Percentiles rank a stretch among this genome's conserved stretches.
These are phyloP conservation scores for Strigops habroptila DNA, from an alignment of 2,113 vertebrate species.

Conservation along the genomic window DNA sequence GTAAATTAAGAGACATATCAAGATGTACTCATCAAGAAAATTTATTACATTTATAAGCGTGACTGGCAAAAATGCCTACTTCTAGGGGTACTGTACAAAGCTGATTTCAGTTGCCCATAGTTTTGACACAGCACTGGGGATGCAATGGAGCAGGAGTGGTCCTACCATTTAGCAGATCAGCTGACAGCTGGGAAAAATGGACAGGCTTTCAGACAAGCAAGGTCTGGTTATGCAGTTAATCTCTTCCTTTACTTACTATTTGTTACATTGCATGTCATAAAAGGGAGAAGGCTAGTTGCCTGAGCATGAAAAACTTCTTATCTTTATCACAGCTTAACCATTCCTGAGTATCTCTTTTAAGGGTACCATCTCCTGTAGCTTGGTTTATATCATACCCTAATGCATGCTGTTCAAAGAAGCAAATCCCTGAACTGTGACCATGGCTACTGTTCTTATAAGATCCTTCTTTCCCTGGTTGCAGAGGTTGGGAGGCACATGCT, in stretches of 20 bases:
- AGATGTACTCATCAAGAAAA: not conserved
- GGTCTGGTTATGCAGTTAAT: not conserved
- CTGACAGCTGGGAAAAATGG: not conserved
- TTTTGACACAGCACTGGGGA: not conserved
- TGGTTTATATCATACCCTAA: not conserved
- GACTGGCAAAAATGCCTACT: not conserved
- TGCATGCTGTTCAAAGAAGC: not conserved
- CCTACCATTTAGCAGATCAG: not conserved
- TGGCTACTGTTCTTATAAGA: not conserved
- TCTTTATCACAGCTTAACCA: not conserved
- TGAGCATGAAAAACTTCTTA: not conserved
- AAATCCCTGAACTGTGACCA: not conserved
- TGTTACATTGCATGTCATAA: not conserved
- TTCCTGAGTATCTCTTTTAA: not conserved
- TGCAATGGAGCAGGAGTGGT: not conserved
- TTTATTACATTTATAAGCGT: not conserved
- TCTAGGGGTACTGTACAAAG: not conserved
- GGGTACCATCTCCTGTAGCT: not conserved
- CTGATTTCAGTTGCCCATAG: not conserved
- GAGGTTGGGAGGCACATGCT: not conserved
- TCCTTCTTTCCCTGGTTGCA: not conserved
- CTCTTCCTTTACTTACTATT: not conserved
- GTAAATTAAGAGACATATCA: not conserved
- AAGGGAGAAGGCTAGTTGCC: not conserved
- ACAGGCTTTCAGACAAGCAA: not conserved